Percentiles rank a stretch among this genome's conserved stretches.
Conservation (phyloP, 2,113 vertebrate genomes). For the Chrysochloris asiatica region DNA sequence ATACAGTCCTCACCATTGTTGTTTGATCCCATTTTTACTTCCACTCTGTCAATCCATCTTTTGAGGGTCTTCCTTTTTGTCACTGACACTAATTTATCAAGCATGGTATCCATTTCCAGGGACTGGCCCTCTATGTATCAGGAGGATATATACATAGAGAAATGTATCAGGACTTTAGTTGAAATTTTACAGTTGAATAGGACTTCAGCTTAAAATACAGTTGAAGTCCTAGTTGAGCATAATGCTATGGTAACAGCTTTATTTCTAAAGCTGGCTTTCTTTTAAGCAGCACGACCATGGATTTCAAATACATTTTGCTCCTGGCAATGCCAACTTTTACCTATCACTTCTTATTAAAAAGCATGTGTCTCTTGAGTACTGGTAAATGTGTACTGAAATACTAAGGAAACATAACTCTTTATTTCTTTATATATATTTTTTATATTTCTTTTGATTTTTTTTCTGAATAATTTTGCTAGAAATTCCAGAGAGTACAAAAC, state of each 20-base stretch:
- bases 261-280: not conserved
- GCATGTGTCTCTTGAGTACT: not conserved
- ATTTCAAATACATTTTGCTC: constrained; percentile 51
- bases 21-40: too few species aligned
- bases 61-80: too few species aligned
- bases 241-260: not conserved
- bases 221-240: not conserved
- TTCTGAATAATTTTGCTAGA: not conserved
- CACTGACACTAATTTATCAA: too few species aligned
- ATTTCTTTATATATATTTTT: too few species aligned
- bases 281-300: not conserved
- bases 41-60: too few species aligned
- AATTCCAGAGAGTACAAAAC: not conserved
- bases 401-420: not conserved
- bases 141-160: too few species aligned
- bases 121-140: too few species aligned
- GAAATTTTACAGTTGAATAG: too few species aligned
- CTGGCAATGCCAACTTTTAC: constrained; percentile 37
- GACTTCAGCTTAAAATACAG: too few species aligned
- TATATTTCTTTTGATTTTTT: not conserved
- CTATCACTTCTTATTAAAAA: constrained; percentile 55
- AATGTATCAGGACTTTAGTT: too few species aligned
- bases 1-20: too few species aligned
- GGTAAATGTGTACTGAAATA: not conserved
- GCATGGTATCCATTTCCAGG: too few species aligned